Conservation (phyloP, 2,113 vertebrate species). For the Mesocricetus auratus region DNA sequence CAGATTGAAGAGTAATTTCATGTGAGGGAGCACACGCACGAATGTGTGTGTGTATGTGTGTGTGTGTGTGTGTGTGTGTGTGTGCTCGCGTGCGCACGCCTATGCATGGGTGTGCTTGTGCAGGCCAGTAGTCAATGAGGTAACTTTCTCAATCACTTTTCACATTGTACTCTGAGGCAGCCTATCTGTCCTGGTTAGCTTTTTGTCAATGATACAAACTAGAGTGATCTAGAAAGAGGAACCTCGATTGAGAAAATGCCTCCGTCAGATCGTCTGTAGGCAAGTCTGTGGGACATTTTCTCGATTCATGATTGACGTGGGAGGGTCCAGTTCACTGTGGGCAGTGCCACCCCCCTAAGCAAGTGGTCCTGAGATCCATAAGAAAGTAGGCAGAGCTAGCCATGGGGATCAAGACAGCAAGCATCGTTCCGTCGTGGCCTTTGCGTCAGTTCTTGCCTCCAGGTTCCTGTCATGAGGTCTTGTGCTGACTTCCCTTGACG, state of each 20-base stretch:
- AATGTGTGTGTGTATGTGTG: background rate
- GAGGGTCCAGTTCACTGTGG: background rate
- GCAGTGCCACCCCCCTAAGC: background rate
- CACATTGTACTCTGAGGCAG: background rate
- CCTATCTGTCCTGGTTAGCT: background rate
- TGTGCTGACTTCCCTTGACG: background rate
- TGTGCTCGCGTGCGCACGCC: fast-evolving
- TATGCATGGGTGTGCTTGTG: background rate
- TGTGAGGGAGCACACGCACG: background rate
- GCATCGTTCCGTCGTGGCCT: background rate
- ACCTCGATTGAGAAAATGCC: background rate
- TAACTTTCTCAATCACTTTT: background rate
- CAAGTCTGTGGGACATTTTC: background rate
- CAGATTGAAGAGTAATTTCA: background rate
- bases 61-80: background rate
- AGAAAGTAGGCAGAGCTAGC: background rate
- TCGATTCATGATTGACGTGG: background rate
- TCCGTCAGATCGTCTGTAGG: background rate
- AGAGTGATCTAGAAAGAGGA: background rate
- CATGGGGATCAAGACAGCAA: background rate
- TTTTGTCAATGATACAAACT: background rate
- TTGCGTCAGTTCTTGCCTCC: background rate
- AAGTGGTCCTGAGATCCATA: background rate
- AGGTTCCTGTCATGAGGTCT: background rate
- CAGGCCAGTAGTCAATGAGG: background rate